Base-by-base conservation (phyloP, 2,797 vertebrate genomes). In the Champsocephalus gunnari region DNA sequence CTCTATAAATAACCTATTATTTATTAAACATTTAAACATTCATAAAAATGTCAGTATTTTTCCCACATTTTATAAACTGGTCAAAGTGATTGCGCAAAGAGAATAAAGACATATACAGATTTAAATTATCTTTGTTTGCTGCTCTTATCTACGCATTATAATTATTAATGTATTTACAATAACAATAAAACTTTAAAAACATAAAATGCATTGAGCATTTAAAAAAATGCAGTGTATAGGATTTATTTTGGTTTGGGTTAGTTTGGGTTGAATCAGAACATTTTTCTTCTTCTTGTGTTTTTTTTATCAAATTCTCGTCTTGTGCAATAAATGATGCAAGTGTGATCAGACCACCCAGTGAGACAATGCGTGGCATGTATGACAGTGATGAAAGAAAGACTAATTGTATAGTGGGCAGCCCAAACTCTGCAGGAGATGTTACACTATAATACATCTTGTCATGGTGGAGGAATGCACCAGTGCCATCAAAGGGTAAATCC, bases 341-440 rank as follows among this genome's bases (percentile, higher is more conserved):
- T 19, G 13, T 41, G 34, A 58, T 53, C 0, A 43, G 78, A 73
- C 82, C 82, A 81, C 82, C 75, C 80, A 83, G 48, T 9, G 16
- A 48, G 71, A 21, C 50, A 41, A 34, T 47, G 32, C 19, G 12
- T 73, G 58, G 66, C 48, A 24, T 77, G 41, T 32, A 45, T 69
- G 49, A 61, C 74, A 70, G 69, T 43, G 54, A 83, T 76, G 74
- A 80, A 67, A 73, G 63, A 61, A 16, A 47, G 71, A 28, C 56
- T 86, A 80, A 83, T 89, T 80, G 59, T 59, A 76, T 2, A 62
- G 73, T 56, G 72, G 54, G 58, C 68, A 44, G 66, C 45, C 68
- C 63, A 21, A 57, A 59, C 81, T 79, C 45, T 59, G 74, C 67
- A 58, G 45, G 73, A 80, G 58, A 49, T 68, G 56, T 63, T 13